Conservation (phyloP, 2,888 invertebrate species). For the Tetranychus piercei region DNA sequence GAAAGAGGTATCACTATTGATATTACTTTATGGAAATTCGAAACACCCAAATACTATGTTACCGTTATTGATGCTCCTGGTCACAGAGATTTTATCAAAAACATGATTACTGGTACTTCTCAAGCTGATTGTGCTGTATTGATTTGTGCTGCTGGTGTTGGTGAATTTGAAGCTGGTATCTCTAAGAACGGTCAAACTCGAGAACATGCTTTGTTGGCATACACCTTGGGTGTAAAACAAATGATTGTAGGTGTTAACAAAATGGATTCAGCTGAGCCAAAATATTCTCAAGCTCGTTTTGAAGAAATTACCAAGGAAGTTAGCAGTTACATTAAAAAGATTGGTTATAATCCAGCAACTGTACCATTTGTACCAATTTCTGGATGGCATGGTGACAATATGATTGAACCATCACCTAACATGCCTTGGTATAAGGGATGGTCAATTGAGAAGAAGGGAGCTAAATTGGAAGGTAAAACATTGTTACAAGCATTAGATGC, state of each 20-base stretch:
- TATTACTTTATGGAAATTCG: constrained; percentile 96
- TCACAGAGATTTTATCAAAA: constrained; percentile 99
- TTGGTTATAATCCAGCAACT: constrained; percentile 92
- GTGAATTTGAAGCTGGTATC: constrained; percentile 98
- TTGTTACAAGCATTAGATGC: constrained; percentile 92
- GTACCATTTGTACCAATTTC: constrained; percentile 98
- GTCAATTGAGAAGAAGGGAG: constrained; percentile 81
- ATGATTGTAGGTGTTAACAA: constrained; percentile 98
- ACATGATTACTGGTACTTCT: constrained; percentile 94
- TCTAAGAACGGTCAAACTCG: constrained; percentile 98
- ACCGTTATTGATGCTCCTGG: constrained; percentile 99
- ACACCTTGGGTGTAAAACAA: constrained; percentile 96
- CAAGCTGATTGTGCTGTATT: constrained; percentile 92
- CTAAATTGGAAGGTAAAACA: constrained; percentile 80
- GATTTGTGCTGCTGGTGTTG: constrained; percentile 95
- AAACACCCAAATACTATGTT: constrained; percentile 82
- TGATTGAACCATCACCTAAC: constrained; percentile 84
- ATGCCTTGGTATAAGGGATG: constrained; percentile 96
- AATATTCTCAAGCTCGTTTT: constrained; percentile 77
- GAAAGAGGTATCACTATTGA: constrained; percentile 99
- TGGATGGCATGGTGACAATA: constrained; percentile 99
- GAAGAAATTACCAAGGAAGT: constrained; percentile 99
- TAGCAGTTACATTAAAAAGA: constrained; percentile 93
- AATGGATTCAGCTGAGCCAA: constrained; percentile 99
- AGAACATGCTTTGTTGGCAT: constrained; percentile 92